Evolutionary conservation across 2,888 invertebrate species (phyloP).

Genomic region (Chelonus formosanus): DNA sequence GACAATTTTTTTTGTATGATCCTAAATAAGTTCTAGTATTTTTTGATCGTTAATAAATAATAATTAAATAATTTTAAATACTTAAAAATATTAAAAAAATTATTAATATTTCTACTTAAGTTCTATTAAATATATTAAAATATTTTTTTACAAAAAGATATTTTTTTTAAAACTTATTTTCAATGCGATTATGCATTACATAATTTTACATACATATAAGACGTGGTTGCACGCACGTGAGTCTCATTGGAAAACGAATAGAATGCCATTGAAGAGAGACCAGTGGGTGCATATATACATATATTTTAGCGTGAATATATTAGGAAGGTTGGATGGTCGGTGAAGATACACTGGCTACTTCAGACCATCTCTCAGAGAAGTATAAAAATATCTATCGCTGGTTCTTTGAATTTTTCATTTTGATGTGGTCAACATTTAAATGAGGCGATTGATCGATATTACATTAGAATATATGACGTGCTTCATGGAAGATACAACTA

Average conservation of each 20-base stretch:
- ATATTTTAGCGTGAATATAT: conserved; percentile 61
- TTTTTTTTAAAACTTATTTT: background rate
- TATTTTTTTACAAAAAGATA: background rate
- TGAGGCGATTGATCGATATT: conserved; percentile 56
- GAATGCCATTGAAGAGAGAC: background rate
- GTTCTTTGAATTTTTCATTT: conserved; percentile 63
- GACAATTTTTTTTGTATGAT: too few species aligned
- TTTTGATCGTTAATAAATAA: too few species aligned
- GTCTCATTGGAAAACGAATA: conserved; percentile 14
- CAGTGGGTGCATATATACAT: conserved; percentile 53
- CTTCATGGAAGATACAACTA: background rate
- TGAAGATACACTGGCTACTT: conserved; percentile 37
- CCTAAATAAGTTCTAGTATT: too few species aligned
- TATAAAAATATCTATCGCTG: conserved; percentile 60
- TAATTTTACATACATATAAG: conserved; percentile 48
- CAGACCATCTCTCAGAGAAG: conserved; percentile 17
- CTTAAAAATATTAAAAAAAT: too few species aligned
- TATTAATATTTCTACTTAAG: too few species aligned
- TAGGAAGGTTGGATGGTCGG: conserved; percentile 45
- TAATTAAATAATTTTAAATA: too few species aligned
- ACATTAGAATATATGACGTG: conserved; percentile 44
- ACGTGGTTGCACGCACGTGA: conserved; percentile 29
- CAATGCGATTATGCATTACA: conserved; percentile 40
- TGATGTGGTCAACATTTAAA: conserved; percentile 61
- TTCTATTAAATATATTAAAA: background rate